These are phyloP conservation scores for Crepidodera aurea DNA, from an alignment of 2,888 invertebrate genomes.

Conservation along the genomic window DNA sequence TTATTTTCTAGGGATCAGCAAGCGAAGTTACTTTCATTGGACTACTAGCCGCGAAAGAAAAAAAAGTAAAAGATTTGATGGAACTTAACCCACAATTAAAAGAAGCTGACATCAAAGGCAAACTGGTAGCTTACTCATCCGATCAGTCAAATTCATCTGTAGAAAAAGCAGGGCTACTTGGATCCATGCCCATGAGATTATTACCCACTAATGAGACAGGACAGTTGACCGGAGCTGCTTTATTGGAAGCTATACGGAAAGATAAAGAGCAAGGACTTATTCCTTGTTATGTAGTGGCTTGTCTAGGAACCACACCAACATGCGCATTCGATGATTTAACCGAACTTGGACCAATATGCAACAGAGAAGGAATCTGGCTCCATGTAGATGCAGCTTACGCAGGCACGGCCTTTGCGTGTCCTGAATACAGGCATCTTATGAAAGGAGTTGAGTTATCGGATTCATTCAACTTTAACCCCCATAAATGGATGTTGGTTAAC, in stretches of 20 bases:
- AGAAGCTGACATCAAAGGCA: constrained; percentile 72
- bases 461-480: constrained; percentile 93
- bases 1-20: constrained; percentile 76
- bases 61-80: constrained; percentile 68
- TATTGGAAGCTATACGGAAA: constrained; percentile 76
- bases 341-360: constrained; percentile 85
- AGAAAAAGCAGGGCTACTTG: constrained; percentile 84
- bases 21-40: constrained; percentile 89
- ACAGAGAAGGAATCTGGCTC: constrained; percentile 81
- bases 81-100: constrained; percentile 68
- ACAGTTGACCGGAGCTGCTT: constrained; percentile 71
- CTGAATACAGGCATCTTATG: constrained; percentile 75
- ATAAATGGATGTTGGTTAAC: constrained; percentile 95
- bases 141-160: constrained; percentile 91
- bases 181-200: constrained; percentile 79
- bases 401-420: constrained; percentile 89
- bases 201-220: constrained; percentile 75
- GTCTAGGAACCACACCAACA: constrained; percentile 75
- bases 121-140: constrained; percentile 83
- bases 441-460: constrained; percentile 81
- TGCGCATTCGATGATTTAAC: constrained; percentile 91
- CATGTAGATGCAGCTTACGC: constrained; percentile 98
- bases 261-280: constrained; percentile 83
- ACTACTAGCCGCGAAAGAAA: constrained; percentile 80
- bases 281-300: constrained; percentile 85